These are phyloP conservation scores for Turnix velox DNA, from an alignment of 2,113 vertebrate genomes.

Conservation along the genomic window DNA sequence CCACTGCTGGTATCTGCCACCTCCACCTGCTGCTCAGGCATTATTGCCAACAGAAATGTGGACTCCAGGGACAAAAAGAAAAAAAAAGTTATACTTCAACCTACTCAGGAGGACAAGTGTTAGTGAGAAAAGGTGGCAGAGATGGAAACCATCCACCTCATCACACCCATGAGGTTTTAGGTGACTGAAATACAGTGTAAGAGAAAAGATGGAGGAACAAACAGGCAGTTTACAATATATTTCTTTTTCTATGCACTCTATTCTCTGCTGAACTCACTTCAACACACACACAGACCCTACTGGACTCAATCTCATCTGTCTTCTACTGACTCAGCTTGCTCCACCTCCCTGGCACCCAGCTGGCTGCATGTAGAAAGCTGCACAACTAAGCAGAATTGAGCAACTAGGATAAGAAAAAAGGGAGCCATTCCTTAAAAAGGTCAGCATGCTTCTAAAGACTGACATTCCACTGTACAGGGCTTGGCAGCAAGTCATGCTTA, in stretches of 20 bases:
- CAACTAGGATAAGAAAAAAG: background rate
- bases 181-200: background rate
- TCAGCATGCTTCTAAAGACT: conserved; percentile 1
- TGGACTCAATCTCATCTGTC: background rate
- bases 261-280: background rate
- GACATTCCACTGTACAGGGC: background rate
- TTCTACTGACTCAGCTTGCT: background rate
- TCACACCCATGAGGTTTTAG: background rate
- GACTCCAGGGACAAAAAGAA: background rate
- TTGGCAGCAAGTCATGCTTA: background rate
- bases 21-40: rapidly evolving
- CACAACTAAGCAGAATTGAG: conserved; percentile 29
- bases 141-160: background rate
- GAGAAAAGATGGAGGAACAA: background rate
- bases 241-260: rapidly evolving
- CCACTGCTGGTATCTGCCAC: background rate
- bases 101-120: background rate
- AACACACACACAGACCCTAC: background rate
- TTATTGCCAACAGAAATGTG: background rate
- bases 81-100: background rate
- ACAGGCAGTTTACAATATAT: rapidly evolving
- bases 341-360: background rate
- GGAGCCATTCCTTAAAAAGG: background rate
- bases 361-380: background rate
- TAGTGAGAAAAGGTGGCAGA: background rate